Conservation (phyloP, 2,888 invertebrate species). For the Scrobipalpa atriplicella region DNA sequence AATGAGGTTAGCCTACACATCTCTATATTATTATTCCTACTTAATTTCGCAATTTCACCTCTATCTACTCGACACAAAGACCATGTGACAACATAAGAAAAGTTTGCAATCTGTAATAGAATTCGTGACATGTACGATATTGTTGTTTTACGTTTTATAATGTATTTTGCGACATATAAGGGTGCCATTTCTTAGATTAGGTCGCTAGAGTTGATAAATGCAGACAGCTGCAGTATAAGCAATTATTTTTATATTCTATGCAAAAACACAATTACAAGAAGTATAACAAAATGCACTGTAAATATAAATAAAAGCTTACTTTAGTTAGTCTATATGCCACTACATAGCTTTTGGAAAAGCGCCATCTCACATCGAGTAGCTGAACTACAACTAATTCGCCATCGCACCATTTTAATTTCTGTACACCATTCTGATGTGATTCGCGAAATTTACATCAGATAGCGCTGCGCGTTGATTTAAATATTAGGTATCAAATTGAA, state of each 20-base stretch:
- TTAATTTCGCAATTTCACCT: slow-evolving; percentile 38
- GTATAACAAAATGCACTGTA: too few relatives aligned
- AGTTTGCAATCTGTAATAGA: slow-evolving; percentile 58
- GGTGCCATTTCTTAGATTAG: slow-evolving; percentile 19
- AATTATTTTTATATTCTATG: too few relatives aligned
- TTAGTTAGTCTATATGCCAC: too few relatives aligned
- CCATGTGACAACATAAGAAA: slow-evolving; percentile 35
- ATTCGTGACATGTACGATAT: slow-evolving; percentile 57
- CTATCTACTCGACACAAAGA: slow-evolving; percentile 41
- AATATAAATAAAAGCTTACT: too few relatives aligned
- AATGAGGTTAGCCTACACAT: slow-evolving; percentile 65
- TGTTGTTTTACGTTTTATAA: slow-evolving; percentile 38
- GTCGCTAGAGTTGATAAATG: neutral
- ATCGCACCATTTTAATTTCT: neutral
- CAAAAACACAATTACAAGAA: too few relatives aligned
- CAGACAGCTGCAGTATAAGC: too few relatives aligned
- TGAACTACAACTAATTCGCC: neutral
- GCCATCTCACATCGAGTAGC: neutral
- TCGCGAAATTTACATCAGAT: neutral
- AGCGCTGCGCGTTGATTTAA: neutral
- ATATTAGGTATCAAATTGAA: too few relatives aligned
- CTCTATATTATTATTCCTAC: slow-evolving; percentile 37
- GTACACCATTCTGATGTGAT: neutral
- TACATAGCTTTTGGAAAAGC: neutral
- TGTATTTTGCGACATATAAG: slow-evolving; percentile 56